Percentiles rank a stretch among this genome's conserved stretches.
Evolutionary conservation across 2,888 invertebrate genomes (phyloP).

Genomic region (Glaucopsyche alexis): DNA sequence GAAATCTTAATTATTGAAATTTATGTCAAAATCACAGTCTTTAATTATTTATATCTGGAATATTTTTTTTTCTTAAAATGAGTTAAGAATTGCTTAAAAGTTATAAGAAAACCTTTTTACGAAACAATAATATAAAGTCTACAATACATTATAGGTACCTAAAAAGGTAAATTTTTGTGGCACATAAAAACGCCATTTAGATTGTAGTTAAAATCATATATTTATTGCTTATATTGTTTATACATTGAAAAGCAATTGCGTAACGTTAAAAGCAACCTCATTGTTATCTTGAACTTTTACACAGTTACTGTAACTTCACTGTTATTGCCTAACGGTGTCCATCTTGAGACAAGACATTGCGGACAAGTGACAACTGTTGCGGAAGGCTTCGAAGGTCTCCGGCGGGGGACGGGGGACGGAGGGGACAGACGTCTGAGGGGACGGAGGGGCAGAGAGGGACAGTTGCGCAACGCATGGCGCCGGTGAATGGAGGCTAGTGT

Average conservation of each 20-base stretch:
- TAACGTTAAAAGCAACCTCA: conserved; percentile 3
- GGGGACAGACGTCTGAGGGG: conserved; percentile 27
- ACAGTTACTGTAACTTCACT: conserved; percentile 34
- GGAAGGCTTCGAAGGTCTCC: conserved; percentile 60
- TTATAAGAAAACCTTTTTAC: not conserved
- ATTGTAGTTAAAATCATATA: conserved; percentile 5
- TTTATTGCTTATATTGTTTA: conserved; percentile 6
- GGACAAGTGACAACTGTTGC: conserved; percentile 46
- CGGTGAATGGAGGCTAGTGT: conserved; percentile 73
- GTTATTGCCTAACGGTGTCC: conserved; percentile 34
- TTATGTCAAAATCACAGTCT: too few species aligned
- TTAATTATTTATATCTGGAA: too few species aligned
- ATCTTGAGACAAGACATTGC: conserved; percentile 38
- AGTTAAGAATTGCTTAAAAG: too few species aligned
- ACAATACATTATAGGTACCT: not conserved
- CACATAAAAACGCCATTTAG: not conserved
- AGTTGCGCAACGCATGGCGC: conserved; percentile 71
- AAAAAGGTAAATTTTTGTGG: not conserved
- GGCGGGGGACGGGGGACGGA: conserved; percentile 41
- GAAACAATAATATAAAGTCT: not conserved
- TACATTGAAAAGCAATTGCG: not conserved
- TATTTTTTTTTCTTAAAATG: too few species aligned
- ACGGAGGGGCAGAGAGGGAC: conserved; percentile 41
- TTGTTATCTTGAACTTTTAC: conserved; percentile 18
- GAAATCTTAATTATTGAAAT: too few species aligned